Evolutionary conservation across 2,797 vertebrate species (phyloP), one percentile per base, ranked within the genome.

Genomic region (Poecile montanus): DNA sequence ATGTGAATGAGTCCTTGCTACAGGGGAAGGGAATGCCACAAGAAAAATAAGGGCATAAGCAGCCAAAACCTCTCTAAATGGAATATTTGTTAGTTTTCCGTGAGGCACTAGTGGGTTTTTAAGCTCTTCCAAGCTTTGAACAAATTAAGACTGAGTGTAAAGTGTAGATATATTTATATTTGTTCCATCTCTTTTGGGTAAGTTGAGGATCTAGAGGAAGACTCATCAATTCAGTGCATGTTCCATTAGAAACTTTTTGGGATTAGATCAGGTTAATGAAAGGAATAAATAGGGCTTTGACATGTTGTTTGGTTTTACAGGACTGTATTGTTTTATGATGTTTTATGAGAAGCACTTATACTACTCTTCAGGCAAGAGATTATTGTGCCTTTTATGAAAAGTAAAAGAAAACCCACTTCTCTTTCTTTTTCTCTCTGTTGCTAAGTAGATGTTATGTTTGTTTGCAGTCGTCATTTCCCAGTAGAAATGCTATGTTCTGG

Each of bases 371-470:
- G 13, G 87, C 7, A 0, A 97, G 50, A 89, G 63, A 96, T 97
- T 96, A 97, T 97, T 96, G 89, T 0, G n/a, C 58, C 91, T 96
- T 98, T 97, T 96, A 95, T 94, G 95, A 96, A 96, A 96, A 91
- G 40, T 76, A 75, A 88, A 89, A 89, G 60, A 96, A 89, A 91
- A 62, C 47, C 40, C 27, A 78, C 96, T 97, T 97, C 95, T 96
- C 62, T 72, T 96, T 96, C 94, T 95, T 97, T 95, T 86, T 94
- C 95, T 92, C 95, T 94, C 93, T 66, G 89, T 97, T 97, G 95
- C 97, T 98, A 98, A 98, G 97, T 98, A 97, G 98, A 97, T 95
- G 89, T 51, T 97, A 93, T 96, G 96, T 97, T 97, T 97, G 96
- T 97, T 97, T 98, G 96, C 88, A 96, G 97, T 95, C 82, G 6